Conservation (phyloP, 1,140 invertebrate genomes). For the Bombyx mandarina region DNA sequence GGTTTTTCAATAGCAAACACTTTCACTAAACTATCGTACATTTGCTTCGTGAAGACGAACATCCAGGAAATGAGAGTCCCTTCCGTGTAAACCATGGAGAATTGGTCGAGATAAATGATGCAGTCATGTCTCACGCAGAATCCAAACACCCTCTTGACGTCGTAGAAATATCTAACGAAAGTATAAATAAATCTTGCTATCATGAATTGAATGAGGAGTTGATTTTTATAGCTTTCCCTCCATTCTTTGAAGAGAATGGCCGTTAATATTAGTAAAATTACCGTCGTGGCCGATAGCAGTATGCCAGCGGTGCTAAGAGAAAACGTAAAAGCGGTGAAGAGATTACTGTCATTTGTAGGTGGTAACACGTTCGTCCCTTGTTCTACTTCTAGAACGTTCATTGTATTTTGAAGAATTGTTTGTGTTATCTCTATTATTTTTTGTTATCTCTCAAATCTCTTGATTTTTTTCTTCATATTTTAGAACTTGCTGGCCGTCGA, state of each 20-base stretch:
- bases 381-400: conserved; percentile 9
- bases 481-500: too few relatives aligned
- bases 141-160: conserved; percentile 20
- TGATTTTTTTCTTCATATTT: too few relatives aligned
- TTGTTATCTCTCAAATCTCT: too few relatives aligned
- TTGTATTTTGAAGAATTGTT: not conserved
- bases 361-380: conserved; percentile 4
- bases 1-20: conserved; percentile 28
- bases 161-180: conserved; percentile 27
- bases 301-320: conserved; percentile 35
- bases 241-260: conserved; percentile 43
- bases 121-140: conserved; percentile 4
- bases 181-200: conserved; percentile 40
- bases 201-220: conserved; percentile 55
- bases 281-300: conserved; percentile 22
- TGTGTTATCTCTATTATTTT: too few relatives aligned
- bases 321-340: conserved; percentile 18
- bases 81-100: conserved; percentile 21
- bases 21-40: conserved; percentile 47
- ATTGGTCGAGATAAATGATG: conserved; percentile 16
- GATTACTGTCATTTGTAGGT: conserved; percentile 7
- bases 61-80: conserved; percentile 43
- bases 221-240: conserved; percentile 47
- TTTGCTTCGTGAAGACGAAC: conserved; percentile 48
- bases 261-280: conserved; percentile 37